phyloP scores from a whole-genome alignment of 2,888 invertebrate species.

The Trimorus sp. region DNA sequence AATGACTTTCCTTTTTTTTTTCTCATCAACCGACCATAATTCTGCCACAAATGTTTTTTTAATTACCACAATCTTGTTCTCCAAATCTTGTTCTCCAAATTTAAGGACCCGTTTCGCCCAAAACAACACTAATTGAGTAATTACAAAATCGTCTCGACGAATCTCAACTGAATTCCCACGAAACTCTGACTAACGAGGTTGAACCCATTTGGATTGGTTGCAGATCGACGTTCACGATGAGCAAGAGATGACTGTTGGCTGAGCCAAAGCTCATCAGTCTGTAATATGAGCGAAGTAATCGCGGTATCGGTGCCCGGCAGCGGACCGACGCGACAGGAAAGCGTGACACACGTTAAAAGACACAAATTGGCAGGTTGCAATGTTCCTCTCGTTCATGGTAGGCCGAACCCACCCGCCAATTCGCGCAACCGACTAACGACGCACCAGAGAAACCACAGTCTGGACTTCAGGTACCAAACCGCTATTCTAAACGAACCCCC shows the following conservation, averaged over 20 bases:
- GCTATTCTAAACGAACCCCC: too few relatives aligned
- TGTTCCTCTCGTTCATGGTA: constrained; percentile 85
- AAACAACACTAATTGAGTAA: background rate
- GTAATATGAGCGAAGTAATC: constrained; percentile 81
- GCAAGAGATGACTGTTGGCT: constrained; percentile 81
- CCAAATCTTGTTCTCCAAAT: too few relatives aligned
- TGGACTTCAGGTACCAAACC: constrained; percentile 90
- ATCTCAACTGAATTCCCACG: background rate
- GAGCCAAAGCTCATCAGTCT: constrained; percentile 78
- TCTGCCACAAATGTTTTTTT: too few relatives aligned
- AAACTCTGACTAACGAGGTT: background rate
- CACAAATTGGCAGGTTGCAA: constrained; percentile 80
- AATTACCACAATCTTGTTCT: too few relatives aligned
- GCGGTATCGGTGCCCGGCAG: constrained; percentile 79
- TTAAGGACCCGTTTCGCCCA: too few relatives aligned
- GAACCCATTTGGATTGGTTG: constrained; percentile 43
- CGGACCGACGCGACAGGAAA: constrained; percentile 80
- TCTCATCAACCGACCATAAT: too few relatives aligned
- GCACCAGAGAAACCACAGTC: constrained; percentile 94
- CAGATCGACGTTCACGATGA: constrained; percentile 77
- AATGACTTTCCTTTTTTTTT: too few relatives aligned
- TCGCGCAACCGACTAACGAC: constrained; percentile 84
- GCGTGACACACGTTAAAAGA: constrained; percentile 80
- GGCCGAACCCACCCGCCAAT: constrained; percentile 82
- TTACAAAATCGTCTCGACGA: background rate